Evolutionary conservation across 2,797 vertebrate species (phyloP).

Genomic region (Cyclura pinguis): DNA sequence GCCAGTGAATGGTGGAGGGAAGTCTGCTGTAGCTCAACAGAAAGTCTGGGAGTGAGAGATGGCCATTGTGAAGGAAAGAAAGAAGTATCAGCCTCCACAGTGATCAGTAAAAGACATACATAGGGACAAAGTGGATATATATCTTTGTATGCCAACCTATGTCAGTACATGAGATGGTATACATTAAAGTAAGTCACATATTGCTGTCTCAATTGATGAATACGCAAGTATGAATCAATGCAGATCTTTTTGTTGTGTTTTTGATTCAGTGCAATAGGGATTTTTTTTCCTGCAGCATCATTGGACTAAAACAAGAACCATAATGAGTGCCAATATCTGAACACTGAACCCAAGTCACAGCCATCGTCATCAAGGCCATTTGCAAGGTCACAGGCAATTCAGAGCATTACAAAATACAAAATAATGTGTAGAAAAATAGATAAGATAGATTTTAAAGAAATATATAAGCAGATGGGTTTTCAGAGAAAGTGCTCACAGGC

Average conservation of each 20-base stretch:
- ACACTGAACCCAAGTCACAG: background rate
- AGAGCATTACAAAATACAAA: slow-evolving; percentile 3
- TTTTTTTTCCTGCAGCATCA: background rate
- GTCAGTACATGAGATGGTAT: too few species aligned
- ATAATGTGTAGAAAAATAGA: slow-evolving; percentile 9
- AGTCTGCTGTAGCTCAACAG: too few species aligned
- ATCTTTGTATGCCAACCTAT: too few species aligned
- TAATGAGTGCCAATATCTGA: background rate
- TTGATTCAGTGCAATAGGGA: background rate
- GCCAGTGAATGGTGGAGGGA: too few species aligned
- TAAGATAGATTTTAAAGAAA: slow-evolving; percentile 1
- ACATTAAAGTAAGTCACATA: too few species aligned
- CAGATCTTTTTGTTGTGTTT: background rate
- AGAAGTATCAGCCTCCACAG: too few species aligned
- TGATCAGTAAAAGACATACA: too few species aligned
- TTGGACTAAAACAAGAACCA: background rate
- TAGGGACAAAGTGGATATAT: too few species aligned
- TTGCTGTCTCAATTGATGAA: background rate
- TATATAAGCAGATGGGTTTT: slow-evolving; percentile 9
- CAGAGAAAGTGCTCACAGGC: slow-evolving; percentile 23
- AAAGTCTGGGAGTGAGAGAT: too few species aligned
- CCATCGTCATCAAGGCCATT: slow-evolving; percentile 13
- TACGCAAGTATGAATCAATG: background rate
- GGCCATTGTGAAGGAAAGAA: too few species aligned
- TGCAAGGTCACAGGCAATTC: slow-evolving; percentile 9